Evolutionary conservation across 1,140 invertebrate species (phyloP).

Genomic region (Apis dorsata): DNA sequence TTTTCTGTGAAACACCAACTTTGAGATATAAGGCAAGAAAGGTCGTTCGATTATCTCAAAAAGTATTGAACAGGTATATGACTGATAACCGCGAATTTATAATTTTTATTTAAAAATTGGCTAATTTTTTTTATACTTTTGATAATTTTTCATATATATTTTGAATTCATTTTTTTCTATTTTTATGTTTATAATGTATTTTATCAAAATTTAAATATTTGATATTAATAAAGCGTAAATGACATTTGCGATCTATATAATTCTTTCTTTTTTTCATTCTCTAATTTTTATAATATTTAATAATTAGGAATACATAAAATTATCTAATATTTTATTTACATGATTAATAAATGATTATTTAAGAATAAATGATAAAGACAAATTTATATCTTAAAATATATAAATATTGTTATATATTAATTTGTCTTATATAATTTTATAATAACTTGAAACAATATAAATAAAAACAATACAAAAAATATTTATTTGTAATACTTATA

Average conservation of each 20-base stretch:
- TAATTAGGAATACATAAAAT: not conserved
- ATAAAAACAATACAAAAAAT: not conserved
- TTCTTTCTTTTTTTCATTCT: not conserved
- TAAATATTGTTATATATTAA: not conserved
- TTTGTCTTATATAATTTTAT: not conserved
- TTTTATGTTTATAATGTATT: not conserved
- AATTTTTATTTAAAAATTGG: not conserved
- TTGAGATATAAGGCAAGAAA: constrained; percentile 18
- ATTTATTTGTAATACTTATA: not conserved
- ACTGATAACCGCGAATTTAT: not conserved
- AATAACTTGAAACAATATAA: not conserved
- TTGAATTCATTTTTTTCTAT: not conserved
- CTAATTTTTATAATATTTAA: not conserved
- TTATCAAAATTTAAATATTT: not conserved
- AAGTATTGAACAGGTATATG: constrained; percentile 7
- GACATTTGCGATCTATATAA: not conserved
- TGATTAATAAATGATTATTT: not conserved
- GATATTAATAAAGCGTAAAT: not conserved
- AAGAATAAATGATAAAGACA: not conserved
- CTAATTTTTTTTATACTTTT: not conserved
- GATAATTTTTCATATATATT: not conserved
- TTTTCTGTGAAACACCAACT: not conserved
- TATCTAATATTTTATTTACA: not conserved
- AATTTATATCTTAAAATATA: no score
- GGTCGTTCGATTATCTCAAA: constrained; percentile 2